Evolutionary conservation across 2,797 vertebrate species (phyloP), one percentile per base, ranked within the genome.

Genomic region (Mus minutoides): DNA sequence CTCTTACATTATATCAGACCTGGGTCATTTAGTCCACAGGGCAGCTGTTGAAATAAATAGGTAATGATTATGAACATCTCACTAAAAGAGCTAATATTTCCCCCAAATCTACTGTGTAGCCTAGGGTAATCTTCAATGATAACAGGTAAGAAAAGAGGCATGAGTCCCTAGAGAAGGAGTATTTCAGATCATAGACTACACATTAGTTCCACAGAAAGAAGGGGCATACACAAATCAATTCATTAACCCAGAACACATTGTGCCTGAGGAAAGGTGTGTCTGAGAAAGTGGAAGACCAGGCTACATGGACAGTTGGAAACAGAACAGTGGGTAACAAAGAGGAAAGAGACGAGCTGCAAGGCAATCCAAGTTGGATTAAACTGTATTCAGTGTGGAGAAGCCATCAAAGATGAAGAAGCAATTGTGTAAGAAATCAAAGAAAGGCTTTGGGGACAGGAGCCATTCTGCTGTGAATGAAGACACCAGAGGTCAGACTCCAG

Each of bases 401-500:
- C 49, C 49, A 29, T 37, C 21, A 56, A 29, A 79, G 46, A 67
- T n/a, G 4, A 46, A 79, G 82, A 22, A 26, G 40, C 54, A 22
- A 31, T 11, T 31, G 10, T n/a, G 14, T 46, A 86, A 34, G 54
- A 91, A 78, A 78, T 24, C 21, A 11, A 19, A 58, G 21, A 69
- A 79, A 37, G 22, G 40, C 26, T 60, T 0, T 71, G 31, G 71
- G 40, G 75, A 78, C 4, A 31, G 62, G 0, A 90, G 56, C 26
- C 17, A n/a, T 26, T 8, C 40, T 17, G 17, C 29, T n/a, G 31
- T 69, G 26, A 92, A 54, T 22, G 26, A 60, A 84, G 75, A 84
- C 1, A 22, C 21, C 6, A 0, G 24, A 62, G 21, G 17, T 87
- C 26, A n/a, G 37, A 22, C 37, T 52, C 34, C 8, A 37, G 46